Evolutionary conservation across 2,113 vertebrate genomes (phyloP), one percentile per base, ranked within the genome.

Genomic region (Bambusicola thoracicus): DNA sequence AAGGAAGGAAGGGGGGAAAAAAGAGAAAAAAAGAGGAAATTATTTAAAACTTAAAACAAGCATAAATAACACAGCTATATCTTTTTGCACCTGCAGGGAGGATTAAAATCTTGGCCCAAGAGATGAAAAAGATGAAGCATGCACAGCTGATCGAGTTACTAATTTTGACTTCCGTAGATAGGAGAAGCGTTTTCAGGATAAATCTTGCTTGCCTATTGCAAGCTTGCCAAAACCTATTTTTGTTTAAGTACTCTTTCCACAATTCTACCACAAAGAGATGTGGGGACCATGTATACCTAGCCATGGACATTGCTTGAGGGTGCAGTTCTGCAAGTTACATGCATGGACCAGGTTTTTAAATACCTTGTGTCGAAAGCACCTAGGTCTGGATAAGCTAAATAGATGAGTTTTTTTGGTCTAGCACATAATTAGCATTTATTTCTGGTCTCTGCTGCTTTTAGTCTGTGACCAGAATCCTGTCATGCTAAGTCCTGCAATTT

Each of bases 401-500:
- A 69, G 83, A 63, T 46, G 1, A 17, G 2, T 15, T 84, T 75
- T 75, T 68, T 59, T 34, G 6, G 38, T 5, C 11, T 43, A 56
- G 32, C 4, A 53, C 9, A 93, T 78, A 81, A 49, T 24, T 44
- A 74, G 2, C 13, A n/a, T 48, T 68, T 24, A 65, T 72, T 76
- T 92, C 38, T 65, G 11, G 81, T 18, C 8, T 75, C 12, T 0
- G 4, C 41, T 51, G 20, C 25, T 90, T 91, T 91, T 76, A 72
- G 25, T 51, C 18, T 78, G 8, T 81, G 48, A 87, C 21, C 24
- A 67, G 41, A 14, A 59, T 2, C 10, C 19, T 59, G 16, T 17
- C 65, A 90, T 84, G 69, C 7, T 11, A 70, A 41, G 19, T 51
- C 46, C 43, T 90, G 17, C 10, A 63, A 77, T 78, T 92, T 78